These are phyloP conservation scores for Megatriorchis doriae DNA, from an alignment of 2,113 vertebrate genomes.

Conservation along the genomic window DNA sequence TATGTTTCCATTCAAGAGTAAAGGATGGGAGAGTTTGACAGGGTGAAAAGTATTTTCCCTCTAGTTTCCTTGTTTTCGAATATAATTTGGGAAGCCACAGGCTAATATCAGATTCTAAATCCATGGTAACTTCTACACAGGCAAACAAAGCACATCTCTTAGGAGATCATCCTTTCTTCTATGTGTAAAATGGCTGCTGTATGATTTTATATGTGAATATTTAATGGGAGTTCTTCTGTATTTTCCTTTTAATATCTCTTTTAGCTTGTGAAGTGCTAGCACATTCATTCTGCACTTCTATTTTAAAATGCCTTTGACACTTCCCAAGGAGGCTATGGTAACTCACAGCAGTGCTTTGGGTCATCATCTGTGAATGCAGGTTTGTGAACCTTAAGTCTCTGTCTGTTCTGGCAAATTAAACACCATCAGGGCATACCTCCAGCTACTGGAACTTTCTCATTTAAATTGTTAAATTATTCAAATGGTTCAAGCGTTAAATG, in stretches of 20 bases:
- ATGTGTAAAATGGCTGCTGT: background rate
- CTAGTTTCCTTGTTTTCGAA: background rate
- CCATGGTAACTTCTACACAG: background rate
- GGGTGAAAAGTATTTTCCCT: background rate
- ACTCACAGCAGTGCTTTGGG: background rate
- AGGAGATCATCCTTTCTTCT: background rate
- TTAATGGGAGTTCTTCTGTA: background rate
- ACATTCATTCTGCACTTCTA: background rate
- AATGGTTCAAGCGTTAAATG: background rate
- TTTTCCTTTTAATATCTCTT: background rate
- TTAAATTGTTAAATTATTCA: constrained; percentile 13
- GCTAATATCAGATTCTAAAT: background rate
- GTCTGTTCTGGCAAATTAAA: background rate
- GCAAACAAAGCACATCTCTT: background rate
- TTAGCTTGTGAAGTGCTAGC: background rate
- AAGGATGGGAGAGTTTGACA: background rate
- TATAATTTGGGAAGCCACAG: background rate
- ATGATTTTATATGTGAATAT: background rate
- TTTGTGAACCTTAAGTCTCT: background rate
- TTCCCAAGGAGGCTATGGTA: background rate
- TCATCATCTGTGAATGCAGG: background rate
- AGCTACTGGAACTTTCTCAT: background rate
- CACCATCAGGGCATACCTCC: background rate
- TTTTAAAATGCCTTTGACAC: background rate
- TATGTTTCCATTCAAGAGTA: background rate